These are phyloP conservation scores for Belgica antarctica DNA, from an alignment of 2,888 invertebrate genomes.

Conservation along the genomic window DNA sequence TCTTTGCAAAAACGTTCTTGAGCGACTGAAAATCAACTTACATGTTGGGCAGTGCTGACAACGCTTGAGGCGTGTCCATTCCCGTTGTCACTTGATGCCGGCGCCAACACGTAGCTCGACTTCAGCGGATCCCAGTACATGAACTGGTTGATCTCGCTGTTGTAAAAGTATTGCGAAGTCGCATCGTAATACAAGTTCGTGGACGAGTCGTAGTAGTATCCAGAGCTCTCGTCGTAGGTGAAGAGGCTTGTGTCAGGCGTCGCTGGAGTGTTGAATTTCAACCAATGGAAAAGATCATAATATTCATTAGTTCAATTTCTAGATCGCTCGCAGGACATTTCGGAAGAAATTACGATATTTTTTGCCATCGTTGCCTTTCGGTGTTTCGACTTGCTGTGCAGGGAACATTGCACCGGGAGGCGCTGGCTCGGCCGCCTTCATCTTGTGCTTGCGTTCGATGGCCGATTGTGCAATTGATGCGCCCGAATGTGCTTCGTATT, in stretches of 20 bases:
- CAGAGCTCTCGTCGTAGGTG: slow-evolving; percentile 90
- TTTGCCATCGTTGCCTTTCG: slow-evolving; percentile 66
- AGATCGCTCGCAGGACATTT: slow-evolving; percentile 6
- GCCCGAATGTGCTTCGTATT: slow-evolving; percentile 59
- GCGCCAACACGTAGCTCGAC: slow-evolving; percentile 62
- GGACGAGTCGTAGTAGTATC: slow-evolving; percentile 91
- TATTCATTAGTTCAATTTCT: slow-evolving; percentile 32
- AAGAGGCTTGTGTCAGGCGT: slow-evolving; percentile 89
- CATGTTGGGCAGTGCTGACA: slow-evolving; percentile 49
- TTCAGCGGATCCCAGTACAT: slow-evolving; percentile 89
- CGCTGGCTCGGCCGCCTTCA: slow-evolving; percentile 45
- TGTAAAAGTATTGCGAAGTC: slow-evolving; percentile 93
- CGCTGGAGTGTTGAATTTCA: slow-evolving; percentile 51
- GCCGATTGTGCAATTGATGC: slow-evolving; percentile 89
- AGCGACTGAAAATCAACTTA: slow-evolving; percentile 30
- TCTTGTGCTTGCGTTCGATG: slow-evolving; percentile 58
- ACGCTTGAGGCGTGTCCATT: slow-evolving; percentile 47
- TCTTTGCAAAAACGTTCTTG: slow-evolving; percentile 42
- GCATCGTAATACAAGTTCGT: slow-evolving; percentile 97
- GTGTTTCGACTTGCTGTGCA: slow-evolving; percentile 52
- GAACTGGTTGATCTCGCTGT: slow-evolving; percentile 84
- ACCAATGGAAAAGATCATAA: slow-evolving; percentile 24
- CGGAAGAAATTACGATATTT: slow-evolving; percentile 59
- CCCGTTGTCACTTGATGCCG: slow-evolving; percentile 45
- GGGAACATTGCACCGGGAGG: slow-evolving; percentile 45